Conservation (phyloP, 2,797 vertebrate species). For the Gastrophryne carolinensis region DNA sequence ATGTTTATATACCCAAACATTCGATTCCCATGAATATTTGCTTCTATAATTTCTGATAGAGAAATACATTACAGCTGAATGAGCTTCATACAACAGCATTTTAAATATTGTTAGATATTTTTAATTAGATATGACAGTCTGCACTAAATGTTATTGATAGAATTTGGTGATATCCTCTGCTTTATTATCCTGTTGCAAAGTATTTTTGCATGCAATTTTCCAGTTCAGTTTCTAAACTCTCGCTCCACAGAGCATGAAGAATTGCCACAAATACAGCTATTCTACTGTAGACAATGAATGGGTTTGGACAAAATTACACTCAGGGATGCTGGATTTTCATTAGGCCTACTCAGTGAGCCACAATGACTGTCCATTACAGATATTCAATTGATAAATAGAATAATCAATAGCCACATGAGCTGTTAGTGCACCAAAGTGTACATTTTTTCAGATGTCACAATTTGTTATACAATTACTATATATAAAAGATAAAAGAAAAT, state of each 20-base stretch:
- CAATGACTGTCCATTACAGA: conserved; percentile 5
- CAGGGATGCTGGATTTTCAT: conserved; percentile 21
- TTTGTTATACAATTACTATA: too few species aligned
- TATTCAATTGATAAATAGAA: conserved; percentile 27
- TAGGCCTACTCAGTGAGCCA: conserved; percentile 29
- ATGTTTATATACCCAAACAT: too few species aligned
- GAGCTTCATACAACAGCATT: not conserved
- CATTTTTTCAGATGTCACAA: too few species aligned
- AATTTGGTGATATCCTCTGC: conserved; percentile 3
- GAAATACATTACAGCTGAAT: not conserved
- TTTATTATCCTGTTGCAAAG: conserved; percentile 10
- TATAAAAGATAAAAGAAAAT: too few species aligned
- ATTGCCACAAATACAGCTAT: conserved; percentile 22
- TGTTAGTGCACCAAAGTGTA: not conserved
- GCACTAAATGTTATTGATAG: conserved; percentile 10
- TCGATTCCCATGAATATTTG: too few species aligned
- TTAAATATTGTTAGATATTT: not conserved
- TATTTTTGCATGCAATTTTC: conserved; percentile 37
- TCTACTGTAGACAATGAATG: conserved; percentile 25
- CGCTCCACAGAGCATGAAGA: conserved; percentile 33
- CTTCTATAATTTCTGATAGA: too few species aligned
- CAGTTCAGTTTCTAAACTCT: conserved; percentile 30
- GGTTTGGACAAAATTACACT: conserved; percentile 13
- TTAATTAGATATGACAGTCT: conserved; percentile 4
- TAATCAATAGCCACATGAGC: conserved; percentile 2